Base-by-base conservation (phyloP, 2,113 vertebrate genomes). In the Cariama cristata region DNA sequence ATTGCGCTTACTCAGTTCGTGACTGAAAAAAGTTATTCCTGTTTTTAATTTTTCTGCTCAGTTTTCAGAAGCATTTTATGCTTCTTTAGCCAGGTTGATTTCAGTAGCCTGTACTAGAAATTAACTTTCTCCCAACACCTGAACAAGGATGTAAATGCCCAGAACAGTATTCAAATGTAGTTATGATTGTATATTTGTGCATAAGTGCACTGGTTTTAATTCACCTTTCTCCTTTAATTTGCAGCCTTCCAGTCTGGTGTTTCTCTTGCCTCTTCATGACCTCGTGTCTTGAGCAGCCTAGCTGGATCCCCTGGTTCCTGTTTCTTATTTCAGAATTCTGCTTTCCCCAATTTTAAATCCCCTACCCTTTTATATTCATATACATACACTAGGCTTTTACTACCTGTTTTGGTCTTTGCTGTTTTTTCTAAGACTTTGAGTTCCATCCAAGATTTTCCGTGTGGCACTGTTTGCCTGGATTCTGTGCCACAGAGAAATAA, bases 171-270 rank as follows among this genome's bases (percentile, higher is more conserved):
- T 76, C 32, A 72, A 7, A 59, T 79, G 19, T 56, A 86, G 47
- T 92, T 84, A 49, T 3, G 9, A 87, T 60, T 94, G 80, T 96
- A 3, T 95, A 30, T 96, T 86, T 97, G 35, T 92, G 87, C 67
- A 5, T 58, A 89, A 95, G 62, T 53, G 52, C 89, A 50, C 83
- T 90, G 93, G 53, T 97, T 97, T 97, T 97, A 97, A 97, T 94
- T 96, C 80, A 62, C 42, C 93, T 97, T 97, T 97, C 91, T 97
- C 49, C 94, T 97, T 96, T 97, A 89, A 97, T 97, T 97, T 97
- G 93, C 96, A 97, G 97, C 94, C 32, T 89, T 95, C 95, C 93
- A 84, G 95, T 95, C 86, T 97, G 97, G 80, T 97, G 96, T 96
- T 96, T 97, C 85, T 97, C 94, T 97, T 96, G 93, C 91, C 89